Conservation (phyloP, 2,888 invertebrate genomes). For the Dicyrtomina minuta region DNA sequence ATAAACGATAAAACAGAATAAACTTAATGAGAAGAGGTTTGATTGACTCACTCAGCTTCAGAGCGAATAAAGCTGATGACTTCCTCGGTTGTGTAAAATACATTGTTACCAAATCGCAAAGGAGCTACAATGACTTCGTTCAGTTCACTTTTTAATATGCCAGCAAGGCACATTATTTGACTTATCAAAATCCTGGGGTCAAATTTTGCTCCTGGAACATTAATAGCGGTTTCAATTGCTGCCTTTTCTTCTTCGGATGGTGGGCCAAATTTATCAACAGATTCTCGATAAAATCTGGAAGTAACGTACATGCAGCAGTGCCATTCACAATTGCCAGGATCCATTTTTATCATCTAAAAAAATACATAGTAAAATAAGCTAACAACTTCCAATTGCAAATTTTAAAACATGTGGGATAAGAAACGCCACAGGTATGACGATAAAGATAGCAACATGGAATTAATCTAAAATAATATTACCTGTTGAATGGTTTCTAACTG, state of each 20-base stretch:
- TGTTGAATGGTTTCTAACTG: slow-evolving; percentile 2
- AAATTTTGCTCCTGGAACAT: background rate
- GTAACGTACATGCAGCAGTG: background rate
- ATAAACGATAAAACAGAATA: background rate
- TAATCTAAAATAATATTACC: slow-evolving; percentile 5
- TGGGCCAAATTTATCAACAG: background rate
- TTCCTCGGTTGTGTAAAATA: background rate
- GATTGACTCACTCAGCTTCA: background rate
- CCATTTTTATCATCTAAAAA: slow-evolving; percentile 6
- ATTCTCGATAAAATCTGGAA: slow-evolving; percentile 3
- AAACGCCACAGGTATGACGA: too few species aligned
- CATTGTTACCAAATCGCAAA: background rate
- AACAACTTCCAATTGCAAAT: too few species aligned
- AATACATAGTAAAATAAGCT: too few species aligned
- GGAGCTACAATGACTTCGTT: background rate
- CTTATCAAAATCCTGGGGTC: background rate
- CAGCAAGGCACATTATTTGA: background rate
- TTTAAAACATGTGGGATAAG: too few species aligned
- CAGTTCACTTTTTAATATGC: background rate
- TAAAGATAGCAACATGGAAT: too few species aligned
- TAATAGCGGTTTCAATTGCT: background rate
- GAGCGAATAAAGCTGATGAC: background rate
- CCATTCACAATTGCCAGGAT: slow-evolving; percentile 9
- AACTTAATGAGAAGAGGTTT: too few species aligned
- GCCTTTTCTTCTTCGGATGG: background rate